Evolutionary conservation across 2,888 invertebrate genomes (phyloP), one percentile per base, ranked within the genome.

Genomic region (Rhorus exstirpatorius): DNA sequence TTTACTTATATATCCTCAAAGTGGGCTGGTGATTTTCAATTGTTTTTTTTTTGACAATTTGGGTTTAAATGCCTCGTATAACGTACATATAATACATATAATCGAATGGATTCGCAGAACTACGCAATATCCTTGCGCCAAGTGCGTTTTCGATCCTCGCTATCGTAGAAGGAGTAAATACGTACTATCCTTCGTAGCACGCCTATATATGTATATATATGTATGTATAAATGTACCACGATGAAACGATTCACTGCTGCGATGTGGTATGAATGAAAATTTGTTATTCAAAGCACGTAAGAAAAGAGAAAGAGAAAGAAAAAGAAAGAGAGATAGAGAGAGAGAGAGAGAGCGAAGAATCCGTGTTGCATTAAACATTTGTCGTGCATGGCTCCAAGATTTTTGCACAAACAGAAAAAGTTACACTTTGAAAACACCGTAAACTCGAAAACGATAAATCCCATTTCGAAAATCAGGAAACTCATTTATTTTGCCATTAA

Each of bases 291-390:
- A 70, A 83, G 51, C 77, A 78, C 84, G 87, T 81, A 24, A 19
- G 49, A 17, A 49, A 14, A 65, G 49, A 67, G 31, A 49, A 14
- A 61, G 41, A 4, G 4, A 14, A 10, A 46, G n/a, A n/a, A n/a
- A n/a, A n/a, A n/a, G n/a, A n/a, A n/a, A n/a, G n/a, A 31, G 67
- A 38, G 21, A n/a, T n/a, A 38, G 49, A 35, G 35, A 35, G 24
- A 51, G 60, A 72, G 17, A 75, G 81, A 75, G 46, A 38, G 68
- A 75, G n/a, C n/a, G 19, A 17, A 60, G 63, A 24, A 79, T 83
- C 70, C 81, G 83, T 74, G 81, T 81, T 87, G 88, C 88, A 88
- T 87, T 87, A 87, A 86, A 88, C 87, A 88, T 88, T 82, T 41
- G 31, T 61, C 60, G 55, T 78, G 12, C 72, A 53, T 6, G 65